Evolutionary conservation across 2,797 vertebrate genomes (phyloP).

Genomic region (Triplophysa bombifrons): DNA sequence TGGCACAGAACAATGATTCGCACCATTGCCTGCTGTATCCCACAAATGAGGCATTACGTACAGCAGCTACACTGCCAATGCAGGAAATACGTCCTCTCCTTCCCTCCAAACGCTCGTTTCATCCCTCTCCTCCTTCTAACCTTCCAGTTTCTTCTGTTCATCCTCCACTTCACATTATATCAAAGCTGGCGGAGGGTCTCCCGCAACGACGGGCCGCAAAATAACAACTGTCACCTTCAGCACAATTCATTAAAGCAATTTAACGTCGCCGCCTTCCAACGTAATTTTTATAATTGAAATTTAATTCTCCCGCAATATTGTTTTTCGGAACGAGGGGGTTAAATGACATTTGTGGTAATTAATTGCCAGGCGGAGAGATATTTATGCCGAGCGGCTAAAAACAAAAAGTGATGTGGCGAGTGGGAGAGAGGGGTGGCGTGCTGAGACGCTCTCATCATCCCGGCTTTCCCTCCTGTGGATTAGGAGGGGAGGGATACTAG

Average conservation of each 20-base stretch:
- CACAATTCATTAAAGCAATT: constrained; percentile 83
- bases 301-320: constrained; percentile 83
- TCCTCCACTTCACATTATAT: constrained; percentile 50
- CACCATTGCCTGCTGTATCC: constrained; percentile 69
- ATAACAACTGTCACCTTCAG: constrained; percentile 85
- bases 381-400: constrained; percentile 78
- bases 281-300: constrained; percentile 87
- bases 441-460: constrained; percentile 83
- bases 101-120: constrained; percentile 22
- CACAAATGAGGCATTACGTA: constrained; percentile 76
- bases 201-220: constrained; percentile 55
- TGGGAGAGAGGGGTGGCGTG: constrained; percentile 75
- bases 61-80: constrained; percentile 62
- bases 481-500: constrained; percentile 65
- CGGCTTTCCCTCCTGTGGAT: constrained; percentile 72
- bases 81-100: constrained; percentile 60
- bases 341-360: constrained; percentile 88
- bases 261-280: constrained; percentile 74
- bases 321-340: constrained; percentile 70
- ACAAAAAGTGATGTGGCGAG: constrained; percentile 83
- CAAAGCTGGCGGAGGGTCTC: constrained; percentile 49
- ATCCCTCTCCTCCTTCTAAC: constrained; percentile 7
- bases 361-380: constrained; percentile 81
- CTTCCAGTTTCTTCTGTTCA: constrained; percentile 28
- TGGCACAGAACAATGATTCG: constrained; percentile 71